Conservation (phyloP, 35 echinoderm and acorn worm genomes). For the Apostichopus parvimensis region DNA sequence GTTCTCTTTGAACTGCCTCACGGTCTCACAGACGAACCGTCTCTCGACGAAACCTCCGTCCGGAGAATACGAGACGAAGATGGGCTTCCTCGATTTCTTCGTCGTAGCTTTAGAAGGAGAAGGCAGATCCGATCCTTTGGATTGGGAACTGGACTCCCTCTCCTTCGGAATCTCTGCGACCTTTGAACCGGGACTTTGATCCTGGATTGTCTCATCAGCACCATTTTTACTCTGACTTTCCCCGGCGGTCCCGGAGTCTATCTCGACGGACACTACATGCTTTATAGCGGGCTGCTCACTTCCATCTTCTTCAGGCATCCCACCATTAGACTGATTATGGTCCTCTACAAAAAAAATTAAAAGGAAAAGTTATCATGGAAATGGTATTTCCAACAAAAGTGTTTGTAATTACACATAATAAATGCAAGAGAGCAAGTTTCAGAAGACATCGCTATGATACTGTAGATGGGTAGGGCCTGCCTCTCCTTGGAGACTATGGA, state of each 20-base stretch:
- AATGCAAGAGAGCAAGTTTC: no score
- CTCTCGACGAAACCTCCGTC: slow-evolving; percentile 90
- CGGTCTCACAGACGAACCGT: slow-evolving; percentile 78
- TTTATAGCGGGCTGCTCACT: neutral
- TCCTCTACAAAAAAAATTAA: slow-evolving; percentile 59
- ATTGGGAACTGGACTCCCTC: slow-evolving; percentile 10
- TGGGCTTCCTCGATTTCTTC: slow-evolving; percentile 88
- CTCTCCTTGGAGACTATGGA: no score
- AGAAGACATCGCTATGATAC: no score
- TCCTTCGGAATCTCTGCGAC: neutral
- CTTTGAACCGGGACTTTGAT: neutral
- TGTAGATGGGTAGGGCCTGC: no score
- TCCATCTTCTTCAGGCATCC: neutral
- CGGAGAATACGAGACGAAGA: slow-evolving; percentile 95
- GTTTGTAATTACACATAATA: no score
- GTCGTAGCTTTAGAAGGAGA: neutral
- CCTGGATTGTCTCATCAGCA: neutral
- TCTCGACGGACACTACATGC: slow-evolving; percentile 18
- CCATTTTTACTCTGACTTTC: neutral
- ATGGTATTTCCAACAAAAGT: no score
- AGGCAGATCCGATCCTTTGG: neutral
- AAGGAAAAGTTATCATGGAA: slow-evolving; percentile 13
- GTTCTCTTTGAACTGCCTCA: slow-evolving; percentile 93
- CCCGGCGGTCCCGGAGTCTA: neutral
- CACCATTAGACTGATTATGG: neutral